phyloP scores from a whole-genome alignment of 2,797 vertebrate species.

The Meriones psammophilus region DNA sequence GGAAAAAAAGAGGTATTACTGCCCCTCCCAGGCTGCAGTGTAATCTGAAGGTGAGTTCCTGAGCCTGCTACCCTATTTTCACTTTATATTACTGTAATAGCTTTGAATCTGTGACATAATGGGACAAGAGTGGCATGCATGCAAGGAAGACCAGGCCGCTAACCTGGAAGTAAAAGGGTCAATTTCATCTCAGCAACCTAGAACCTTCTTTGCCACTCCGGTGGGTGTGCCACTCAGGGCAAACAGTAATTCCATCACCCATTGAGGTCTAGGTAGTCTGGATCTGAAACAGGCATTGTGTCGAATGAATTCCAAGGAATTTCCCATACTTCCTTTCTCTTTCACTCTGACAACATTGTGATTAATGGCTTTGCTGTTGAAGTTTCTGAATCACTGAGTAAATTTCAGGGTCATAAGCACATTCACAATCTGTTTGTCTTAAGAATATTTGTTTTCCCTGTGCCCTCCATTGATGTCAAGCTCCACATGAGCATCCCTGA shows the following conservation, averaged over 20 bases:
- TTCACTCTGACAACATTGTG: slow-evolving; percentile 29
- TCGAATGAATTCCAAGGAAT: not conserved
- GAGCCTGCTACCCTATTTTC: not conserved
- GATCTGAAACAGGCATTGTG: not conserved
- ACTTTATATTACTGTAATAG: not conserved
- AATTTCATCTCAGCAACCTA: not conserved
- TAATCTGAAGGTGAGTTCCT: fast-evolving
- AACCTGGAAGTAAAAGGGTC: not conserved
- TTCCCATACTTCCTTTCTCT: not conserved
- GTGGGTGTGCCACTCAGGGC: not conserved
- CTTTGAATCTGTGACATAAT: not conserved
- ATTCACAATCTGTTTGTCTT: not conserved
- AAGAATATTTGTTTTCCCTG: not conserved
- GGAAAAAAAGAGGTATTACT: not conserved
- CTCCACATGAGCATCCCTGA: not conserved
- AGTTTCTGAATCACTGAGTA: slow-evolving; percentile 62
- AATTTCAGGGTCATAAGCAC: slow-evolving; percentile 54
- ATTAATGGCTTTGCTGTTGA: slow-evolving; percentile 63
- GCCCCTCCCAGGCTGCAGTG: fast-evolving
- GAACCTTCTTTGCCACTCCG: slow-evolving; percentile 37
- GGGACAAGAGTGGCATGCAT: not conserved
- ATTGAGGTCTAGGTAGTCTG: not conserved
- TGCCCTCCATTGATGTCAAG: not conserved
- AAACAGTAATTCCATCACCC: slow-evolving; percentile 61
- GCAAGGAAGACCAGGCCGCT: not conserved